phyloP scores from a whole-genome alignment of 2,113 vertebrate species.

The Rafetus swinhoei region DNA sequence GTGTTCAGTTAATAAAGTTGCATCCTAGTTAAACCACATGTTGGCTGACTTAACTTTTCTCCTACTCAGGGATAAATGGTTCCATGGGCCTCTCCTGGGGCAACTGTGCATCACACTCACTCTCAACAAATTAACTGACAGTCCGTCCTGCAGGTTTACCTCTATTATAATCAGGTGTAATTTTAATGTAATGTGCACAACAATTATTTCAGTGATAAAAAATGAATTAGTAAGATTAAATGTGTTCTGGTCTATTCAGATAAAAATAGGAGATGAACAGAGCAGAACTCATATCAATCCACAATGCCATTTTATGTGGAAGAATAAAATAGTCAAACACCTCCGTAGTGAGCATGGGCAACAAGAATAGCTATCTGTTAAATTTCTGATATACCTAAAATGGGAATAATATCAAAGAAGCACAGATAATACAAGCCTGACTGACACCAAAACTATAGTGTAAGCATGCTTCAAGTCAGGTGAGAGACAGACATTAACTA shows the following conservation, averaged over 20 bases:
- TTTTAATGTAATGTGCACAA: neutral
- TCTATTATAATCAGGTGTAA: neutral
- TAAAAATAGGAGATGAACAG: neutral
- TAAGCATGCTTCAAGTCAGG: neutral
- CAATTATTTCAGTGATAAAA: neutral
- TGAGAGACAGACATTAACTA: neutral
- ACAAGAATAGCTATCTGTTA: neutral
- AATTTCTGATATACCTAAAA: neutral
- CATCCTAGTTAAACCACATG: neutral
- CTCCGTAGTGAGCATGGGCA: neutral
- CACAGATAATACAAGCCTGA: neutral
- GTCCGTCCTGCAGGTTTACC: neutral
- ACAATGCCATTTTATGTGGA: neutral
- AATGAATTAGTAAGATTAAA: neutral
- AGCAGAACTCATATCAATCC: neutral
- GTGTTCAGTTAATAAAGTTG: neutral
- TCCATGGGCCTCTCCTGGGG: neutral
- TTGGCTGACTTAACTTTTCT: slow-evolving; percentile 14
- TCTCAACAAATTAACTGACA: neutral
- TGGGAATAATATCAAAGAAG: neutral
- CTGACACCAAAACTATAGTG: neutral
- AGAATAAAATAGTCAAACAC: neutral
- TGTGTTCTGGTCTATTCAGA: neutral
- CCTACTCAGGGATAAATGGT: neutral
- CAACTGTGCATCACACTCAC: neutral